Evolutionary conservation across 2,888 invertebrate species (phyloP), one percentile per base, ranked within the genome.

Genomic region (Holacanthella duospinosa): DNA sequence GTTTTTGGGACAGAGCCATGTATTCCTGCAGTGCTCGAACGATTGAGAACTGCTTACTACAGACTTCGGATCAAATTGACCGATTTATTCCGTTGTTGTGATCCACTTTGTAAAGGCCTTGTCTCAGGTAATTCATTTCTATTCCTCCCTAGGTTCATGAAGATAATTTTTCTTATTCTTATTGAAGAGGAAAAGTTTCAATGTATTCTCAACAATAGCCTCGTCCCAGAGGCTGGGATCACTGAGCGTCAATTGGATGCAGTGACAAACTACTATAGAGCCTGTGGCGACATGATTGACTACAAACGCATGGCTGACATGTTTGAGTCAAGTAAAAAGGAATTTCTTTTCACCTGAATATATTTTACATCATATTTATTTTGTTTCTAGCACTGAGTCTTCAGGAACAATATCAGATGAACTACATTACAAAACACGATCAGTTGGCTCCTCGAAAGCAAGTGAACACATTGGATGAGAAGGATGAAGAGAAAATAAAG

Each of bases 401-500:
- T 48, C 72, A 72, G 58, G 71, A 72, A 61, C 72, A 72, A 64
- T 68, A 68, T 27, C 72, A 72, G 59, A n/a, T 68, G 43, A 69
- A 72, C 55, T 72, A 71, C 56, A 56, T 68, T 16, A 72, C 72
- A 16, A 67, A 60, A 12, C 59, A 67, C 16, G 70, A 70, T 6
- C 66, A 71, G 25, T 57, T 69, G 21, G 58, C 62, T 29, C 69
- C 66, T 53, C 64, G 64, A 12, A 69, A 68, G 27, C 61, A 66
- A 29, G 80, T 83, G 25, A 85, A 85, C 77, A 76, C 80, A 1
- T 75, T 89, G 67, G 83, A 85, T 74, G 78, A 80, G 66, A 82
- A 83, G 71, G 87, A 88, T 76, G 82, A 84, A 73, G 81, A 86
- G 28, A 81, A 83, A 29, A 78, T 88, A 12, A 84, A 84, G 77